phyloP scores from a whole-genome alignment of 2,113 vertebrate species.

The Leptobrachium leishanense region DNA sequence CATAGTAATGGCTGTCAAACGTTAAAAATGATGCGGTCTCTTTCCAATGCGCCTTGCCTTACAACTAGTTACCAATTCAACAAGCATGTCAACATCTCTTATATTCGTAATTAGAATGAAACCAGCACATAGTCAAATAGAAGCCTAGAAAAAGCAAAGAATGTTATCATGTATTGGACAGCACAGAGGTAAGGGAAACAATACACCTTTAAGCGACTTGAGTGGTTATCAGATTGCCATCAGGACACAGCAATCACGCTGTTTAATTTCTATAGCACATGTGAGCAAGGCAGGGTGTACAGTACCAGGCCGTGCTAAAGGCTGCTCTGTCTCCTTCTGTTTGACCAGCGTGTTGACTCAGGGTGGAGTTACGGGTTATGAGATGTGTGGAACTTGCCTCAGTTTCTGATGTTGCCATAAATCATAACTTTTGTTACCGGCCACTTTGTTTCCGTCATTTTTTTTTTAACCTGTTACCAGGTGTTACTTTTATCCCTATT shows the following conservation, averaged over 20 bases:
- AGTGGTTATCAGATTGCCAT: constrained; percentile 66
- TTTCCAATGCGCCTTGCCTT: constrained; percentile 53
- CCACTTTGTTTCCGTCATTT: constrained; percentile 52
- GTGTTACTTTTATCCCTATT: neutral
- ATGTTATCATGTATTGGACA: constrained; percentile 63
- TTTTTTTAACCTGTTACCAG: neutral
- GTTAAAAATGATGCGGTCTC: constrained; percentile 64
- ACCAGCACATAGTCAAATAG: constrained; percentile 65
- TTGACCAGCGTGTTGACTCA: constrained; percentile 85
- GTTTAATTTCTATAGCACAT: constrained; percentile 61
- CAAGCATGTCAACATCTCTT: constrained; percentile 53
- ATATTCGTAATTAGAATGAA: constrained; percentile 69
- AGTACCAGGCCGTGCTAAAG: constrained; percentile 81
- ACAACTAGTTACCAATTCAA: constrained; percentile 64
- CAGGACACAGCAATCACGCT: constrained; percentile 57
- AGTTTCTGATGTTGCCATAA: constrained; percentile 61
- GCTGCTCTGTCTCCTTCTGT: constrained; percentile 64
- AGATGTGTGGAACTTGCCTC: constrained; percentile 59
- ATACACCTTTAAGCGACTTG: constrained; percentile 56
- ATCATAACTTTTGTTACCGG: constrained; percentile 56
- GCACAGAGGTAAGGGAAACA: constrained; percentile 60
- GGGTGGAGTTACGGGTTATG: constrained; percentile 74
- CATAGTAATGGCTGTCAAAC: constrained; percentile 38
- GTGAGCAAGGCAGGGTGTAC: constrained; percentile 66
- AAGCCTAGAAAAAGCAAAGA: constrained; percentile 56